A percentile compares a stretch with the other conserved stretches of the same genome.
phyloP scores from a whole-genome alignment of 2,797 vertebrate genomes.

The Catostomus latipinnis region DNA sequence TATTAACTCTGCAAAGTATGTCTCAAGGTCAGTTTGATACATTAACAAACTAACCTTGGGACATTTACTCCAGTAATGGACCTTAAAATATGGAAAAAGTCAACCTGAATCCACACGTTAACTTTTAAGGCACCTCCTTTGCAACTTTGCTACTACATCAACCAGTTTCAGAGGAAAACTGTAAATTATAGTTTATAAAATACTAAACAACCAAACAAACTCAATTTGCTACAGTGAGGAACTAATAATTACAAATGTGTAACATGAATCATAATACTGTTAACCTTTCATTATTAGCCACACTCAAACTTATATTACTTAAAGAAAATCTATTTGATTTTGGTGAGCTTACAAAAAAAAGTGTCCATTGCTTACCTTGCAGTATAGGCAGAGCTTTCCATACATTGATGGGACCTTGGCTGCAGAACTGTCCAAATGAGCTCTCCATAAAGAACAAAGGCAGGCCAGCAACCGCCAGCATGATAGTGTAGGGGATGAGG shows the following conservation, averaged over 20 bases:
- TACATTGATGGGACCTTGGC: constrained; percentile 77
- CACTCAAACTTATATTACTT: too few relatives aligned
- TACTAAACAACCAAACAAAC: too few relatives aligned
- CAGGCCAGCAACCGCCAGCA: constrained; percentile 75
- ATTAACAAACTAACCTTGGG: constrained; percentile 1
- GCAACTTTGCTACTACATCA: background rate
- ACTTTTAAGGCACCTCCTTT: background rate
- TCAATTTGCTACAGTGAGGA: too few relatives aligned
- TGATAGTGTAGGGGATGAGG: constrained; percentile 77
- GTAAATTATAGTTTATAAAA: too few relatives aligned
- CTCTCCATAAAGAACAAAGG: constrained; percentile 81
- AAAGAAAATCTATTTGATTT: too few relatives aligned
- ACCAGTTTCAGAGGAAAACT: too few relatives aligned
- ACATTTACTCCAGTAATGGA: background rate
- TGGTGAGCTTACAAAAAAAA: too few relatives aligned
- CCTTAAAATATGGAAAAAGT: background rate
- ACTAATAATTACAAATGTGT: too few relatives aligned
- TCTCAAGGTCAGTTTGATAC: constrained; percentile 31
- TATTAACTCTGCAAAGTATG: background rate
- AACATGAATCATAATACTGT: too few relatives aligned
- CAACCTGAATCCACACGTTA: too few relatives aligned
- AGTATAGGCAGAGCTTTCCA: constrained; percentile 79
- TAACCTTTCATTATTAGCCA: too few relatives aligned
- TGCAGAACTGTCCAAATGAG: constrained; percentile 80
- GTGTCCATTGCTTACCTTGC: constrained; percentile 68